Evolutionary conservation across 2,888 invertebrate genomes (phyloP), one percentile per base, ranked within the genome.

Genomic region (Metacarcinus magister): DNA sequence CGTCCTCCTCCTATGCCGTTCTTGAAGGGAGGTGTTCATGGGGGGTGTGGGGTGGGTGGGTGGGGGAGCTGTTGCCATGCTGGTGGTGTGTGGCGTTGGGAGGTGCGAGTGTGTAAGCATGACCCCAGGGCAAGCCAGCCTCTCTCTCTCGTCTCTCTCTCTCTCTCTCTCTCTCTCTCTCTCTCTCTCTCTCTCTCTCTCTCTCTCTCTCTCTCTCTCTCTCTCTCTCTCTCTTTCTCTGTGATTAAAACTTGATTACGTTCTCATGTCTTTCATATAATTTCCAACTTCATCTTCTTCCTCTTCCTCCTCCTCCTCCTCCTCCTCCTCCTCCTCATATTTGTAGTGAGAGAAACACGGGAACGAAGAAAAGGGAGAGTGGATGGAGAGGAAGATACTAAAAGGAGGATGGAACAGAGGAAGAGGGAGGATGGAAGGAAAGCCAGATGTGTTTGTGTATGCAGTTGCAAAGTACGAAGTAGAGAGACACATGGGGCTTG

Each of bases 151-250:
- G n/a, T n/a, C n/a, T n/a, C n/a, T n/a, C n/a, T n/a, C n/a, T n/a
- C n/a, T n/a, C n/a, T n/a, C n/a, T n/a, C n/a, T n/a, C n/a, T n/a
- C n/a, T n/a, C 67, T 67, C 67, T 67, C 67, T 67, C 67, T 67
- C 67, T 67, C 67, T 67, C 67, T 67, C 67, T 67, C 67, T 82
- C 82, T 82, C 82, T 82, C 75, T 75, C 75, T 75, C 75, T 75
- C n/a, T 28, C 32, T 28, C 54, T 67, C 67, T 67, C 67, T 67
- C 67, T 67, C 67, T 67, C 67, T 67, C 67, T 67, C 67, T 67
- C 67, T 67, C 67, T 82, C 82, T 82, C 82, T 82, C 82, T 82
- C 82, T 82, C 28, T 4, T 13, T 5, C 10, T 28, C 23, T 4
- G 23, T 67, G 67, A 23, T 67, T 23, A 16, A n/a, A 8, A 23